phyloP scores from a whole-genome alignment of 2,113 vertebrate species.

The Rattus rattus region DNA sequence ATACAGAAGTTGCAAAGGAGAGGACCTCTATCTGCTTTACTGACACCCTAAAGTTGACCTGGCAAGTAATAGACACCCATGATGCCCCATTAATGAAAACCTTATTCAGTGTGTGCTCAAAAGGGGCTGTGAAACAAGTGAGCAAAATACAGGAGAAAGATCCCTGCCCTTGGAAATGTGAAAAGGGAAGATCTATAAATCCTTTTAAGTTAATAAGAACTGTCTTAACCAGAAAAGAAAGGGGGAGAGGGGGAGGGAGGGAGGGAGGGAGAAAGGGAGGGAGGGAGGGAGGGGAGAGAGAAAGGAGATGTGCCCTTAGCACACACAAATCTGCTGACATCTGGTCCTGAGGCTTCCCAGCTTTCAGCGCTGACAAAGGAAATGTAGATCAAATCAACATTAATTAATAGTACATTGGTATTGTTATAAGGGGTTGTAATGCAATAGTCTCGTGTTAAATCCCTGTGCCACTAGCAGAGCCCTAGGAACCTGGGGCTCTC shows the following conservation, averaged over 20 bases:
- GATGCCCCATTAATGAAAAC: neutral
- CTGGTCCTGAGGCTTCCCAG: neutral
- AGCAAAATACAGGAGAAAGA: neutral
- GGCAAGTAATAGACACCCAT: neutral
- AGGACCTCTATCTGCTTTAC: neutral
- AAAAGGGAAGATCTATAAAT: neutral
- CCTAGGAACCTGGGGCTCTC: neutral
- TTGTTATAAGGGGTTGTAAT: neutral
- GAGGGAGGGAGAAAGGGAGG: neutral
- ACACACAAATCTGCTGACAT: neutral
- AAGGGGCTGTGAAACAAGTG: neutral
- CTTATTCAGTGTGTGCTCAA: neutral
- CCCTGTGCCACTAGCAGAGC: neutral
- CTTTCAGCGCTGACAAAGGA: neutral
- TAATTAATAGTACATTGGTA: neutral
- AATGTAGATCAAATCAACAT: neutral
- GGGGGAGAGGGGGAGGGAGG: neutral
- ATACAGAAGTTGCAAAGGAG: neutral
- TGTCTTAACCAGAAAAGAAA: neutral
- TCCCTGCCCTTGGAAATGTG: neutral
- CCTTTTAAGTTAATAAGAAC: neutral
- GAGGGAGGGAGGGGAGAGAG: rapidly evolving
- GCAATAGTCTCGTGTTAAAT: neutral
- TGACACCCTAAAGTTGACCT: neutral
- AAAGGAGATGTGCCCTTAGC: neutral